A percentile compares a stretch with the other conserved stretches of the same genome.
phyloP scores from a whole-genome alignment of 2,888 invertebrate genomes.

The Epirrhoe tristata region DNA sequence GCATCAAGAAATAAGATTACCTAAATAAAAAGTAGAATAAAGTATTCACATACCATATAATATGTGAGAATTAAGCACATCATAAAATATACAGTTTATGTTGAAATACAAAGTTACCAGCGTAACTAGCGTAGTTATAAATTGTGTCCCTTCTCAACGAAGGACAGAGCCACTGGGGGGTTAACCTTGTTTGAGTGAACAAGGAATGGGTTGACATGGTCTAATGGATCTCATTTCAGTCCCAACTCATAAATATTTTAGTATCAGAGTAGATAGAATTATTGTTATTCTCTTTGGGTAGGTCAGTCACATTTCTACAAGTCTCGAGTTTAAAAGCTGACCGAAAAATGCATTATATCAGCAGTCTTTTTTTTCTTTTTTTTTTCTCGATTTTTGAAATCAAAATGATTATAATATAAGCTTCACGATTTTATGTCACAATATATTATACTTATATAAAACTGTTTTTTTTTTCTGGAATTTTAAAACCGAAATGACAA shows the following conservation, averaged over 20 bases:
- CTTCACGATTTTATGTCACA: no score
- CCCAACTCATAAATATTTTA: conserved; percentile 47
- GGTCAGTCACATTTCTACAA: not conserved
- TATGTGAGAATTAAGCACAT: not conserved
- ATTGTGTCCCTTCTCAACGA: not conserved
- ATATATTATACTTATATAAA: no score
- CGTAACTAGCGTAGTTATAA: not conserved
- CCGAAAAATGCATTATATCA: no score
- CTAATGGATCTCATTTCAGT: conserved; percentile 44
- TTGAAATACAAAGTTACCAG: not conserved
- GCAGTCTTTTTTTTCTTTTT: no score
- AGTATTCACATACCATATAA: no score
- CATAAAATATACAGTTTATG: not conserved
- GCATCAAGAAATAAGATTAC: no score
- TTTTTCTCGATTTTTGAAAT: no score
- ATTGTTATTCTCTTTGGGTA: conserved; percentile 3
- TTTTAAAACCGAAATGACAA: not conserved
- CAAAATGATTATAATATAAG: no score
- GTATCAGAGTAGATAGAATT: not conserved
- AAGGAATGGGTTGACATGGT: conserved; percentile 48
- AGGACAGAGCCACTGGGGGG: conserved; percentile 19
- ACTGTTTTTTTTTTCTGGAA: no score
- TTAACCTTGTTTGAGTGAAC: conserved; percentile 45
- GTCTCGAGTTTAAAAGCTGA: no score
- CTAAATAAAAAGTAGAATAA: no score